These are phyloP conservation scores for Drosophila melanosoma DNA, from an alignment of 2,888 invertebrate species.

Conservation along the genomic window DNA sequence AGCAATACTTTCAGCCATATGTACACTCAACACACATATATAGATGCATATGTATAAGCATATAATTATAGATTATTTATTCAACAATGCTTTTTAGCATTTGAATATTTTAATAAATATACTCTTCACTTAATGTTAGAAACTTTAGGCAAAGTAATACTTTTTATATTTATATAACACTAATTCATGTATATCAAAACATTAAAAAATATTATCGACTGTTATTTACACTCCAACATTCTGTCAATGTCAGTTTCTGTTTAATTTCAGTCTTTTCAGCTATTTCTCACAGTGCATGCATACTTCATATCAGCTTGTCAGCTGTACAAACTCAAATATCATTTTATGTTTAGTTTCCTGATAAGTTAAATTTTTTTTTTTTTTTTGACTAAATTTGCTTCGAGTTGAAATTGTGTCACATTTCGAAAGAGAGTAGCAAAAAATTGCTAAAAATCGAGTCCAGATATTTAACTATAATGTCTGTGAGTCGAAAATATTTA, in stretches of 20 bases:
- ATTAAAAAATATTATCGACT: not conserved
- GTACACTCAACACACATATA: not conserved
- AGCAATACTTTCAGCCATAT: not conserved
- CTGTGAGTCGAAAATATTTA: not conserved
- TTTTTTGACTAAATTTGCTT: constrained; percentile 4
- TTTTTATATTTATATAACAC: not conserved
- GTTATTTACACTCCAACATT: not conserved
- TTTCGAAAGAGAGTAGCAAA: not conserved
- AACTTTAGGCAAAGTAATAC: not conserved
- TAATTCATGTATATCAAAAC: not conserved
- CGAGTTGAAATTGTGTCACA: constrained; percentile 29
- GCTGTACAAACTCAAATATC: constrained; percentile 74
- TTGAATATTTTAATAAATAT: not conserved
- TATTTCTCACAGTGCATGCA: constrained; percentile 26
- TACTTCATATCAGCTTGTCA: constrained; percentile 58
- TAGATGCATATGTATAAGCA: not conserved
- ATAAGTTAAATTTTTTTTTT: constrained; percentile 44
- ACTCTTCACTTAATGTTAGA: not conserved
- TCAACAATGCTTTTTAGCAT: not conserved
- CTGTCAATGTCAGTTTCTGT: not conserved
- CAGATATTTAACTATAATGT: constrained; percentile 16
- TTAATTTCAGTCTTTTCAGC: not conserved
- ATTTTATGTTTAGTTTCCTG: constrained; percentile 57
- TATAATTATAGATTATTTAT: not conserved
- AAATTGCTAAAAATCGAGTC: constrained; percentile 4